A percentile compares a stretch with the other conserved stretches of the same genome.
These are phyloP conservation scores for Desmodus rotundus DNA, from an alignment of 2,113 vertebrate species.

Conservation along the genomic window DNA sequence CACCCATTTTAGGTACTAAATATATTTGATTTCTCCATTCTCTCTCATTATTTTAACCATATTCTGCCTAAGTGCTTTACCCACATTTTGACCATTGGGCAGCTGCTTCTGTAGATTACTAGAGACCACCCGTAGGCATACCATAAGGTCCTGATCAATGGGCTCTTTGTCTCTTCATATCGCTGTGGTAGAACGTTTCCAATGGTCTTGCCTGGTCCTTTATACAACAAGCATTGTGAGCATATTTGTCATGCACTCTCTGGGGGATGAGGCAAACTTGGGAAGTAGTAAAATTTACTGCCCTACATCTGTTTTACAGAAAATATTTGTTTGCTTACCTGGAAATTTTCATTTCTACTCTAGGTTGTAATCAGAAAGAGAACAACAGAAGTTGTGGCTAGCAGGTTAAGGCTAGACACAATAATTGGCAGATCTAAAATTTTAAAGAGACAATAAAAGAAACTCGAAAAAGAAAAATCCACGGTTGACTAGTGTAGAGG, in stretches of 20 bases:
- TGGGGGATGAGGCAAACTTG: neutral
- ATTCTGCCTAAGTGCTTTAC: neutral
- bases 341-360: neutral
- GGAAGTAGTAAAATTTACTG: neutral
- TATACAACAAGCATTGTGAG: neutral
- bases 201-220: neutral
- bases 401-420: neutral
- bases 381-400: neutral
- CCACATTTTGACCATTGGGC: neutral
- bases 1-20: neutral
- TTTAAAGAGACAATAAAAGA: neutral
- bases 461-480: neutral
- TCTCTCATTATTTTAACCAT: slow-evolving; percentile 24
- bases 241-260: neutral
- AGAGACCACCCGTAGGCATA: neutral
- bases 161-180: neutral
- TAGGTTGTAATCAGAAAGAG: slow-evolving; percentile 1
- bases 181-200: neutral
- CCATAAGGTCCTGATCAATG: neutral
- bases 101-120: neutral
- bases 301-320: neutral
- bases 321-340: neutral
- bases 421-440: neutral
- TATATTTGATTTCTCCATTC: neutral
- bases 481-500: neutral